These are phyloP conservation scores for Choristoneura rosaceana DNA, from an alignment of 2,888 invertebrate genomes.

Conservation along the genomic window DNA sequence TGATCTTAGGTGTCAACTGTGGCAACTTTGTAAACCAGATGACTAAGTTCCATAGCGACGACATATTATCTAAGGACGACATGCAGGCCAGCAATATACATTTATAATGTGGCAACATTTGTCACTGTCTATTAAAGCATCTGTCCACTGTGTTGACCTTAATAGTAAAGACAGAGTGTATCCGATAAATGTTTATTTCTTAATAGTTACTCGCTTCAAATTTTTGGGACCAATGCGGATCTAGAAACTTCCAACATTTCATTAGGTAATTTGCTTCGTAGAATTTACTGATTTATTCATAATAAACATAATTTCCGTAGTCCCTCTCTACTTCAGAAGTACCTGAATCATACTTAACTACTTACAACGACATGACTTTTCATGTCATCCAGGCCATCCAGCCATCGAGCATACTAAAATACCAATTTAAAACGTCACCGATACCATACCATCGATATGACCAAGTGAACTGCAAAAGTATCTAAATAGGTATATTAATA, in stretches of 20 bases:
- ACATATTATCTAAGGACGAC: background rate
- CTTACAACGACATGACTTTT: too few species aligned
- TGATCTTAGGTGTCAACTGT: conserved; percentile 4
- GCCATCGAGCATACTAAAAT: too few species aligned
- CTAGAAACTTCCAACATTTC: background rate
- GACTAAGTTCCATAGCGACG: background rate
- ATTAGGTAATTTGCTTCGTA: background rate
- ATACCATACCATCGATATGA: too few species aligned
- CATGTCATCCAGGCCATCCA: too few species aligned
- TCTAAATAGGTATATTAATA: too few species aligned
- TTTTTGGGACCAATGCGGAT: background rate
- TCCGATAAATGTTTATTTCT: background rate
- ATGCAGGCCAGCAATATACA: background rate
- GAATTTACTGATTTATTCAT: background rate
- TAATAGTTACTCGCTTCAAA: background rate
- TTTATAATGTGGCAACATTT: conserved; percentile 2
- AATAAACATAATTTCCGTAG: too few species aligned
- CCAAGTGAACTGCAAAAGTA: too few species aligned
- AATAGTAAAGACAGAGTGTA: background rate
- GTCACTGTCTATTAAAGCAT: background rate
- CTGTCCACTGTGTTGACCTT: background rate
- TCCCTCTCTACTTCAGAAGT: too few species aligned
- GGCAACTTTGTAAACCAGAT: conserved; percentile 3
- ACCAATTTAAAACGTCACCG: too few species aligned
- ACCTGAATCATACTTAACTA: too few species aligned